These are phyloP conservation scores for Chrysotoxum bicinctum DNA, from an alignment of 2,888 invertebrate genomes.

Conservation along the genomic window DNA sequence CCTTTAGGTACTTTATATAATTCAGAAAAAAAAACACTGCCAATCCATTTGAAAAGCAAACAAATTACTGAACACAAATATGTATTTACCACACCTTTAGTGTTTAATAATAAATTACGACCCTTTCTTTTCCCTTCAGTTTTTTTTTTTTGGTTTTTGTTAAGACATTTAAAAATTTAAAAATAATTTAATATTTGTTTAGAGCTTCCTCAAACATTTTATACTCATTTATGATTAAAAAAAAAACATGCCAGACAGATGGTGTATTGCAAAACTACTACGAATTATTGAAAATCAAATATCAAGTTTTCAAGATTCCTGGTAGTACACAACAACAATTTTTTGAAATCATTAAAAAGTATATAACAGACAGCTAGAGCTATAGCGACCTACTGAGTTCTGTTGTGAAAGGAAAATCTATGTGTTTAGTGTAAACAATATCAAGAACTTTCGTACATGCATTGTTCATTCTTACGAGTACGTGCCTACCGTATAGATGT, in stretches of 20 bases:
- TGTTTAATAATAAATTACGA: slow-evolving; percentile 16
- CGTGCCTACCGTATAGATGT: not conserved
- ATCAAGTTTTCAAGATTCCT: not conserved
- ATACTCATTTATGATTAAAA: not conserved
- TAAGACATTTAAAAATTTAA: not conserved
- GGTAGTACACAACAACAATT: not conserved
- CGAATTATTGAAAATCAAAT: not conserved
- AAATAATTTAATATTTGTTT: not conserved
- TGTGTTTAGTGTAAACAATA: not conserved
- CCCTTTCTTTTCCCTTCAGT: not conserved
- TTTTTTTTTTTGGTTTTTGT: not conserved
- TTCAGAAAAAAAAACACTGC: not conserved
- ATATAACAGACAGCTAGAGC: not conserved
- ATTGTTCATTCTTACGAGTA: not conserved
- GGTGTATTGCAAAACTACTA: slow-evolving; percentile 14
- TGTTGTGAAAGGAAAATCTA: not conserved
- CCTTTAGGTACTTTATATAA: not conserved
- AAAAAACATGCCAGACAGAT: not conserved
- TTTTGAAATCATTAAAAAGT: not conserved
- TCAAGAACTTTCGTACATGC: not conserved
- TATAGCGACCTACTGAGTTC: not conserved
- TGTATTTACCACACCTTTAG: slow-evolving; percentile 9
- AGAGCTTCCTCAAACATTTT: not conserved
- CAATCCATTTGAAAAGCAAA: slow-evolving; percentile 2
- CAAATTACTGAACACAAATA: slow-evolving; percentile 19